Conservation (phyloP, 1,140 invertebrate species). For the Trialeurodes vaporariorum region DNA sequence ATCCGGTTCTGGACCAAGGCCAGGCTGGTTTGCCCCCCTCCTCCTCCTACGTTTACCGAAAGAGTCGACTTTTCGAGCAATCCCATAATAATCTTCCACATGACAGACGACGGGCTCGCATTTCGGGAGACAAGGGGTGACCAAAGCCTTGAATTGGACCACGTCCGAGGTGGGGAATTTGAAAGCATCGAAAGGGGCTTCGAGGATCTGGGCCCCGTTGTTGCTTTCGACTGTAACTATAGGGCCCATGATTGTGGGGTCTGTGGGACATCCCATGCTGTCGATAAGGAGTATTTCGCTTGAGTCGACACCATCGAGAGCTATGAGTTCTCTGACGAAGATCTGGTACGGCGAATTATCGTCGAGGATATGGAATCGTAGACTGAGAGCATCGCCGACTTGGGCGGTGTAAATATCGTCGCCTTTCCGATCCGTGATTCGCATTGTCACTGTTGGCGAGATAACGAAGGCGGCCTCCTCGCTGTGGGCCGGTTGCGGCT, state of each 20-base stretch:
- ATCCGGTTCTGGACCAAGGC: not conserved
- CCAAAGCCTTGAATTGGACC: conserved; percentile 43
- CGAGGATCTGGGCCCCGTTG: conserved; percentile 32
- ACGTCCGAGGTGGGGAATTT: conserved; percentile 44
- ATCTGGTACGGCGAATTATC: conserved; percentile 41
- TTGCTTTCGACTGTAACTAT: conserved; percentile 30
- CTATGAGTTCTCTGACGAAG: conserved; percentile 42
- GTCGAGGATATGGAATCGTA: conserved; percentile 40
- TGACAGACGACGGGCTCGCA: conserved; percentile 40
- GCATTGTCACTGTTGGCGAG: conserved; percentile 41
- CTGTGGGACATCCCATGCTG: conserved; percentile 39
- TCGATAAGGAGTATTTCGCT: conserved; percentile 42
- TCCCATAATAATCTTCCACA: conserved; percentile 35
- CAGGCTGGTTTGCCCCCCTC: no score
- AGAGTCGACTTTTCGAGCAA: conserved; percentile 32
- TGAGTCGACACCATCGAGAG: conserved; percentile 40
- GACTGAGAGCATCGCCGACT: conserved; percentile 40
- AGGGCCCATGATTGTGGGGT: conserved; percentile 39
- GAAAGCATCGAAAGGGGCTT: conserved; percentile 44
- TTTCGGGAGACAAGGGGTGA: conserved; percentile 40
- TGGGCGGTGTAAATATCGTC: conserved; percentile 35
- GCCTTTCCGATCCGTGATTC: conserved; percentile 38
- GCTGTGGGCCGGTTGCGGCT: conserved; percentile 18
- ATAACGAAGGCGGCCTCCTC: conserved; percentile 39
- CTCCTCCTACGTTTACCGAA: conserved; percentile 31